phyloP scores from a whole-genome alignment of 2,888 invertebrate species.

The Mellilla xanthometata region DNA sequence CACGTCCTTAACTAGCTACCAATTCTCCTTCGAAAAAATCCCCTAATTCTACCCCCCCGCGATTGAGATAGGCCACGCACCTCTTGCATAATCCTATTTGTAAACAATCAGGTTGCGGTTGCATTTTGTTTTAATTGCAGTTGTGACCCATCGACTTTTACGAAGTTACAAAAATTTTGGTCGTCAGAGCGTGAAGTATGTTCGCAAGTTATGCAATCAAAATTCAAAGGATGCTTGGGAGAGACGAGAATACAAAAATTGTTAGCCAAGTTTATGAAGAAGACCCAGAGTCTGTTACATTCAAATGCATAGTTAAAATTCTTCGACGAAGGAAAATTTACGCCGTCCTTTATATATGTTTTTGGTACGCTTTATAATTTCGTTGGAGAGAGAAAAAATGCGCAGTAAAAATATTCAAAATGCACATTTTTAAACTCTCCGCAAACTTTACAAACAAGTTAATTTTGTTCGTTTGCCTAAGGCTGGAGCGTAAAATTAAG shows the following conservation, averaged over 20 bases:
- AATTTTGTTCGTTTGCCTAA: constrained; percentile 16
- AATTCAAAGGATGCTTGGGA: constrained; percentile 28
- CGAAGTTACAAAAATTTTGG: constrained; percentile 19
- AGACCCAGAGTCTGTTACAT: constrained; percentile 11
- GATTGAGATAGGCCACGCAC: constrained; percentile 71
- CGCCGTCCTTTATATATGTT: background rate
- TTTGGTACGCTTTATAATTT: constrained; percentile 1
- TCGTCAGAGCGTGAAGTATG: constrained; percentile 23
- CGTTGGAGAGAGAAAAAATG: background rate
- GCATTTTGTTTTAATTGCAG: constrained; percentile 1
- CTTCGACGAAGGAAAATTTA: background rate
- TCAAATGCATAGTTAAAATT: constrained; percentile 12
- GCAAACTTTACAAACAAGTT: constrained; percentile 19
- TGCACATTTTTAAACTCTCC: constrained; percentile 8
- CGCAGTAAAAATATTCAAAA: constrained; percentile 11
- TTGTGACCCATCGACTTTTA: constrained; percentile 5
- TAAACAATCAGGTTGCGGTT: constrained; percentile 5
- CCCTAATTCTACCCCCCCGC: constrained; percentile 65
- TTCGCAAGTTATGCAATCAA: constrained; percentile 34
- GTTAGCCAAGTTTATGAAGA: constrained; percentile 22
- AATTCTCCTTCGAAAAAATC: constrained; percentile 76
- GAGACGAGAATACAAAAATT: constrained; percentile 24
- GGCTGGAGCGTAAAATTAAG: constrained; percentile 16
- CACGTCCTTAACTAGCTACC: constrained; percentile 79
- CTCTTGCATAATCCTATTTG: constrained; percentile 44